Conservation (phyloP, 1,140 invertebrate genomes). For the Agrilus planipennis region DNA sequence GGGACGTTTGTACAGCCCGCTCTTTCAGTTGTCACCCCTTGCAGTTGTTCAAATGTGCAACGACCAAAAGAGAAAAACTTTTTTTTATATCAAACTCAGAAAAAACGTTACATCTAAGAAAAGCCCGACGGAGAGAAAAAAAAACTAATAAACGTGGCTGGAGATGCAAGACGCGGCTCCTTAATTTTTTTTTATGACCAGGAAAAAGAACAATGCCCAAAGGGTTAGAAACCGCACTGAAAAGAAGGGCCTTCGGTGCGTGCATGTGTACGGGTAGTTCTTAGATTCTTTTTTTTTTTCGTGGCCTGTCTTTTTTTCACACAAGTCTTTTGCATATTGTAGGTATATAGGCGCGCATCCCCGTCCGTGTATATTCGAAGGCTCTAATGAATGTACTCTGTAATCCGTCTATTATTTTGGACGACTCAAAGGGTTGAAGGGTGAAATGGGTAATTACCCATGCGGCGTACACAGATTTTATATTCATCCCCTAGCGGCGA, state of each 20-base stretch:
- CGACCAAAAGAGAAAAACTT: no score
- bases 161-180: conserved; percentile 4
- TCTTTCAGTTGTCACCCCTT: no score
- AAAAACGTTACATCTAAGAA: no score
- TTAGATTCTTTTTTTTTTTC: background rate
- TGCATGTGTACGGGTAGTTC: no score
- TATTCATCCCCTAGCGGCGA: background rate
- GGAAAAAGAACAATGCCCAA: background rate
- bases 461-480: background rate
- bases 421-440: conserved; percentile 5
- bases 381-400: conserved; percentile 10
- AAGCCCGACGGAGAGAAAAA: background rate
- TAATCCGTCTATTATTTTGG: conserved; percentile 9
- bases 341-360: conserved; percentile 1
- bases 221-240: conserved; percentile 2
- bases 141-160: background rate
- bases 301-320: conserved; percentile 8
- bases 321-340: conserved; percentile 12
- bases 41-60: no score
- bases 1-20: no score
- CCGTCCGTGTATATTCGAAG: conserved; percentile 2
- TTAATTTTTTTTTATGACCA: conserved; percentile 3
- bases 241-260: conserved; percentile 3
- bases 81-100: no score
- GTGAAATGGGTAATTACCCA: conserved; percentile 10